Conservation (phyloP, 1,140 invertebrate species). For the Euglossa dilemma region DNA sequence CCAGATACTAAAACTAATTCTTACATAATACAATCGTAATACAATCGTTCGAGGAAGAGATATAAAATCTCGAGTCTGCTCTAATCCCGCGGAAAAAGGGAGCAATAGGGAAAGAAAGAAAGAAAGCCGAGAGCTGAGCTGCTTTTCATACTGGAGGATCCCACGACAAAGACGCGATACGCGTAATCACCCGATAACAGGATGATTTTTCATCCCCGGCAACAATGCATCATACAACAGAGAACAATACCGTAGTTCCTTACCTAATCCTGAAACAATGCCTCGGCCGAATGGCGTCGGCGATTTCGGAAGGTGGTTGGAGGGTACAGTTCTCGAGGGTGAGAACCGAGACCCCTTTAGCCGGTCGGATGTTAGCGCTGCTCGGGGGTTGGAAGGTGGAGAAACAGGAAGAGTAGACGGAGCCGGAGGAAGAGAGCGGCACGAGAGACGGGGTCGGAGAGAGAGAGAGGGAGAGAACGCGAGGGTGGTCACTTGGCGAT, state of each 20-base stretch:
- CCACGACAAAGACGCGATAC: background rate
- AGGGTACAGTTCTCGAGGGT: constrained; percentile 63
- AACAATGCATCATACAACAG: constrained; percentile 37
- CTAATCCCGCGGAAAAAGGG: too few species aligned
- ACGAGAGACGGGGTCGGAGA: constrained; percentile 35
- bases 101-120: too few species aligned
- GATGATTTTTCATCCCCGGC: constrained; percentile 46
- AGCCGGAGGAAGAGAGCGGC: constrained; percentile 42
- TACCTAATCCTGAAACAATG: constrained; percentile 79
- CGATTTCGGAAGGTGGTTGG: constrained; percentile 52
- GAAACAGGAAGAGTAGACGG: constrained; percentile 57
- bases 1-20: too few species aligned
- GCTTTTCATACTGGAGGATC: background rate
- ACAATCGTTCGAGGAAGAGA: too few species aligned
- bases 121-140: too few species aligned
- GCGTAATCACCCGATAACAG: background rate
- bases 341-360: constrained; percentile 76
- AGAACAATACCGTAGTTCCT: constrained; percentile 68
- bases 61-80: too few species aligned
- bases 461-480: constrained; percentile 66
- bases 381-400: constrained; percentile 63
- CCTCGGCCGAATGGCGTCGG: constrained; percentile 76
- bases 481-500: constrained; percentile 83
- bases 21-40: too few species aligned
- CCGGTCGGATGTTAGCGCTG: constrained; percentile 66